Evolutionary conservation across 2,888 invertebrate species (phyloP), one percentile per base, ranked within the genome.

Genomic region (Drosophila recens): DNA sequence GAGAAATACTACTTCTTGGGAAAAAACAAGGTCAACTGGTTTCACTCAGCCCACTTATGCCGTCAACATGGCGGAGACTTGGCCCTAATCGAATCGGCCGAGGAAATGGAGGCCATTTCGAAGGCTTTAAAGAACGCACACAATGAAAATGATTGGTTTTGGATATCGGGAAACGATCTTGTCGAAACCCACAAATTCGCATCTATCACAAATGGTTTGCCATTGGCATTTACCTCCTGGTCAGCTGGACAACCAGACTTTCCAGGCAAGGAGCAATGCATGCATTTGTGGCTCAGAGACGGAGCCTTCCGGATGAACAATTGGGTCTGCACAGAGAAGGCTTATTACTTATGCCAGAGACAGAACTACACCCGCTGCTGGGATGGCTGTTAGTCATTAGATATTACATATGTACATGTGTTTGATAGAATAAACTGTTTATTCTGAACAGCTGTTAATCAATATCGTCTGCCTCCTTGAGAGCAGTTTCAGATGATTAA

Each of bases 91-190:
- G 62, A 75, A 34, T 62, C 66, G 10, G 49, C 62, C 0, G 17
- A 27, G 0, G 79, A 79, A 56, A 79, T 79, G 75, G 42, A 52
- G 0, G 45, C 23, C 8, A 36, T 78, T 38, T 75, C 79, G 0
- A 34, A n/a, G 0, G 62, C 67, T 38, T 46, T 79, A 0, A 30
- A 34, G 4, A 11, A 9, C 1, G 40, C 62, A 1, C 59, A 48
- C 34, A 33, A 58, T 5, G 51, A n/a, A 0, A 9, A 67, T 8
- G 51, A 13, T 11, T 56, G 48, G 61, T 68, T 58, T 43, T 75
- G 76, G 75, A 68, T 77, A 20, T 65, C 77, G 0, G 75, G 73
- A 38, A 76, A 76, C 10, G 77, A 76, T 73, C 51, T 73, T 3
- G 40, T 38, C 6, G 23, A 34, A 20, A 49, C 23, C 0, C 40